Conservation (phyloP, 1,140 invertebrate genomes). For the Anagrus nilaparvatae region DNA sequence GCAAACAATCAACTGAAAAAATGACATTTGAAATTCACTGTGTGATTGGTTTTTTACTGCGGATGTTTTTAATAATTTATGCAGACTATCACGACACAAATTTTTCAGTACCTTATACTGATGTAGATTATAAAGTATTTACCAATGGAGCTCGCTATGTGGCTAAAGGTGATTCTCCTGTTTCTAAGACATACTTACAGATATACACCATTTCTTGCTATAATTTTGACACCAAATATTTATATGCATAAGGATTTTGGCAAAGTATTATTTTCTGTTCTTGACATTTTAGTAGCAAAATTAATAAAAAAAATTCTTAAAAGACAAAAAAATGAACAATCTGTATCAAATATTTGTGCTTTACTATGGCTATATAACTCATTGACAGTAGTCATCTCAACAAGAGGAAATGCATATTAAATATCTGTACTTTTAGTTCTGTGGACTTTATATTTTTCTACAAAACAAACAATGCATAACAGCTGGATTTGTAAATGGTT, state of each 20-base stretch:
- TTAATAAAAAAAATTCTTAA: conserved; percentile 55
- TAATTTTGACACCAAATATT: conserved; percentile 77
- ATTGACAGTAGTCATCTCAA: conserved; percentile 80
- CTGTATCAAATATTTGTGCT: conserved; percentile 41
- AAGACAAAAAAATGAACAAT: conserved; percentile 19
- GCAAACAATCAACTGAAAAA: too few relatives aligned
- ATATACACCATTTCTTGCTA: conserved; percentile 87
- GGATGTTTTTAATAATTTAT: conserved; percentile 67
- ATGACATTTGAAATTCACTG: conserved; percentile 50
- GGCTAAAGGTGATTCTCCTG: conserved; percentile 66
- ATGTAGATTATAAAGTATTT: conserved; percentile 95
- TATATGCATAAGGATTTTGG: conserved; percentile 63
- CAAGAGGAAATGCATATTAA: conserved; percentile 91
- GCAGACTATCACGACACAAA: conserved; percentile 69
- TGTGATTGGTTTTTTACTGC: conserved; percentile 49
- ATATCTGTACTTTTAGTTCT: conserved; percentile 78
- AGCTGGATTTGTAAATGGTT: conserved; percentile 69
- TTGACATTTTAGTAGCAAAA: conserved; percentile 70
- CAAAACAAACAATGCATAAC: conserved; percentile 45
- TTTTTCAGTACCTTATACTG: conserved; percentile 84
- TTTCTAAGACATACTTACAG: conserved; percentile 86
- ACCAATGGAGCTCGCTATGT: conserved; percentile 83
- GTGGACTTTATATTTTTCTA: conserved; percentile 52
- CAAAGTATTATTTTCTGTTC: conserved; percentile 80
- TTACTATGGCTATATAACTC: conserved; percentile 94